Evolutionary conservation across 2,888 invertebrate genomes (phyloP).

Genomic region (Volucella inanis): DNA sequence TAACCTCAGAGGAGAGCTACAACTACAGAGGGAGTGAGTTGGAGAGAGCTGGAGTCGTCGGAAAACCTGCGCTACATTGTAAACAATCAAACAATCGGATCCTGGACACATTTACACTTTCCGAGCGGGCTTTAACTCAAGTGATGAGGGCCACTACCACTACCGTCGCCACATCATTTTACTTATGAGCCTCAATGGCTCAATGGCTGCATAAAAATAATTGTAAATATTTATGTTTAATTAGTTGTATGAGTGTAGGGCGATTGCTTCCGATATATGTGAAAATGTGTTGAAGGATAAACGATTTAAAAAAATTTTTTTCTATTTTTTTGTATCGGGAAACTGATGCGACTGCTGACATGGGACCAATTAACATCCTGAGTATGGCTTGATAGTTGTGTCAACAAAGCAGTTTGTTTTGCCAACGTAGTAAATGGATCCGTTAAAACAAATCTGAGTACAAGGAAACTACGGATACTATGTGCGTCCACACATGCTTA

Average conservation of each 20-base stretch:
- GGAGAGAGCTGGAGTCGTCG: conserved; percentile 37
- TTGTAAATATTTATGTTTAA: conserved; percentile 70
- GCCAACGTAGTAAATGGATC: not conserved
- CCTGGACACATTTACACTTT: conserved; percentile 43
- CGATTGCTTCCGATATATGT: too few species aligned
- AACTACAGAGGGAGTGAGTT: too few species aligned
- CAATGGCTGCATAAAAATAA: conserved; percentile 39
- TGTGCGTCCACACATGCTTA: too few species aligned
- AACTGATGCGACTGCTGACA: not conserved
- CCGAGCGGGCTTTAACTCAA: conserved; percentile 4
- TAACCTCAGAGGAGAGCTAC: conserved; percentile 57
- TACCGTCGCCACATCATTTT: not conserved
- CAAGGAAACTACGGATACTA: too few species aligned
- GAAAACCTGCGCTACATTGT: conserved; percentile 52
- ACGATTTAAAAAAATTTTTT: too few species aligned
- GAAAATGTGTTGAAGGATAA: too few species aligned
- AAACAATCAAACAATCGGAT: conserved; percentile 65
- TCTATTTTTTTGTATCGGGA: too few species aligned
- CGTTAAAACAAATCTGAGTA: too few species aligned
- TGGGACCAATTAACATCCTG: conserved; percentile 44
- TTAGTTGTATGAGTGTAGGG: conserved; percentile 38
- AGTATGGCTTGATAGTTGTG: conserved; percentile 41
- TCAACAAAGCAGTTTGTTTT: conserved; percentile 42
- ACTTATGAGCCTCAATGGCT: conserved; percentile 31
- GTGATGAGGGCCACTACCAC: not conserved